These are phyloP conservation scores for Antedon mediterranea DNA, from an alignment of 53 echinoderm and acorn worm genomes.

Conservation along the genomic window DNA sequence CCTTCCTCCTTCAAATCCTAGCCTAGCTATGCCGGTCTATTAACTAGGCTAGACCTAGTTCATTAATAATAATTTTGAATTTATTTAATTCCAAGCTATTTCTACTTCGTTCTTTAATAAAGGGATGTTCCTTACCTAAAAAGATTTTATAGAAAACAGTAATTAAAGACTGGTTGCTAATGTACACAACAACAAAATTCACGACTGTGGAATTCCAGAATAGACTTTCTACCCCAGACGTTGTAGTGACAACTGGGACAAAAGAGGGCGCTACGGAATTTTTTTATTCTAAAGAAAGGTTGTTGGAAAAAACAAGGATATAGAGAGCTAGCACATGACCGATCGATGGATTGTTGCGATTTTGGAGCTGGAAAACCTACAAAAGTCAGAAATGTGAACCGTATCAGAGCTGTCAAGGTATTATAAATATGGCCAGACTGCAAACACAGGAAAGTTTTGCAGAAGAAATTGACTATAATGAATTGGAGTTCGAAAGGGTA, in stretches of 20 bases:
- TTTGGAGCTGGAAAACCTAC: not conserved
- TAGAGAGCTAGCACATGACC: not conserved
- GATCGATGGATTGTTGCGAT: not conserved
- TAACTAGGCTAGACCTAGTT: not conserved
- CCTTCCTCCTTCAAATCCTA: no score
- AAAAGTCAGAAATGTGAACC: not conserved
- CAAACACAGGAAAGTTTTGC: constrained; percentile 60
- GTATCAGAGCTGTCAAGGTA: not conserved
- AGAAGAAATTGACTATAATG: constrained; percentile 53
- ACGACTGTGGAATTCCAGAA: not conserved
- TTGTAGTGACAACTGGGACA: not conserved
- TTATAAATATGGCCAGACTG: constrained; percentile 31
- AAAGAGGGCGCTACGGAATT: not conserved
- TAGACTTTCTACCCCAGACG: not conserved
- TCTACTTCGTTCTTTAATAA: no score
- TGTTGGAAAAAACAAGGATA: not conserved
- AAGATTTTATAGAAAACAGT: not conserved
- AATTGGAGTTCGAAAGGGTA: constrained; percentile 63
- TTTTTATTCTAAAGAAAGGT: no score
- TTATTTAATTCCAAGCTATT: no score
- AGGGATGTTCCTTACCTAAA: no score
- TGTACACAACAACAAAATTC: not conserved
- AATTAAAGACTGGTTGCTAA: not conserved
- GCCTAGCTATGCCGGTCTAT: not conserved
- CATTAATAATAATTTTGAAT: no score